Conservation (phyloP, 2,113 vertebrate species). For the Lycocorax pyrrhopterus region DNA sequence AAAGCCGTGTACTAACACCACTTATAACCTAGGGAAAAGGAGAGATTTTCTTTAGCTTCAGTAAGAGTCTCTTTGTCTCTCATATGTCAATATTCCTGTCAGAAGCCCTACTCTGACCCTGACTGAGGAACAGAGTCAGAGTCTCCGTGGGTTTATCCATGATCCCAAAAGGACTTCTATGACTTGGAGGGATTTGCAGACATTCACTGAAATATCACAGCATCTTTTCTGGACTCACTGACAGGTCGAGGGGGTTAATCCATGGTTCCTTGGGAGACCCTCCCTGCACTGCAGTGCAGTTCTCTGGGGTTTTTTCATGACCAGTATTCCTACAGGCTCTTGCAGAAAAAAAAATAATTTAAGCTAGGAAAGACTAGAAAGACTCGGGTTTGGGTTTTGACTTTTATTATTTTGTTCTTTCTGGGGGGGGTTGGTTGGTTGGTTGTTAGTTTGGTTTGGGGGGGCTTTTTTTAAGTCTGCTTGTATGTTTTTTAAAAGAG, state of each 20-base stretch:
- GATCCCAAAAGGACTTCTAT: neutral
- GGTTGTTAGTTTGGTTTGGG: neutral
- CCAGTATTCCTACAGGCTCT: neutral
- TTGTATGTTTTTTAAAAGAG: neutral
- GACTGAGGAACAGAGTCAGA: neutral
- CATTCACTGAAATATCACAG: neutral
- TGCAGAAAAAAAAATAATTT: neutral
- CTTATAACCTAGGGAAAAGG: neutral
- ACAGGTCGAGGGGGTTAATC: neutral
- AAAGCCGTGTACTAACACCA: neutral
- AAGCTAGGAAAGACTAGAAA: neutral
- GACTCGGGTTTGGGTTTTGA: accelerated
- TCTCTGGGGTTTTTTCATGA: neutral
- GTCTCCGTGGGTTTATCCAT: neutral
- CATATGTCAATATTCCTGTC: neutral
- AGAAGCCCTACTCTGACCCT: neutral
- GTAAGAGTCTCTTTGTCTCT: neutral
- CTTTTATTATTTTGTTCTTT: neutral
- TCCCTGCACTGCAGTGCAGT: neutral
- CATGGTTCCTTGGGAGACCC: neutral
- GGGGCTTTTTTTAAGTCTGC: neutral
- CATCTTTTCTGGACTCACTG: neutral
- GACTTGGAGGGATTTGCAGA: neutral
- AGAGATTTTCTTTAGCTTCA: neutral
- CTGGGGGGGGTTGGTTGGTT: accelerated